Evolutionary conservation across 2,113 vertebrate species (phyloP), one percentile per base, ranked within the genome.

Genomic region (Maccullochella peelii): DNA sequence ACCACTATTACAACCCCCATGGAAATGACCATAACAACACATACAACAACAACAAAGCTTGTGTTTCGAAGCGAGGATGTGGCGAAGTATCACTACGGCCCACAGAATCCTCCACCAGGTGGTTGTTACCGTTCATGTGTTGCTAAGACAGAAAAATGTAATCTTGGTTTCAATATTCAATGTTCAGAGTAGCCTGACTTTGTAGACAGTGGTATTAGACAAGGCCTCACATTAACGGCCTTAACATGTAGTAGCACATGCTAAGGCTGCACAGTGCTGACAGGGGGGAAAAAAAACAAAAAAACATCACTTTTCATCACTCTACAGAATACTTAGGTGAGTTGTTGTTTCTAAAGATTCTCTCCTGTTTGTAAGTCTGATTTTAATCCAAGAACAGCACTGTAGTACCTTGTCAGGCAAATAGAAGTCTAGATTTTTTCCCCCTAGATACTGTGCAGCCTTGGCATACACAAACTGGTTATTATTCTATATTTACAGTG

Each of bases 401-500:
- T 0, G 0, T 23, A 10, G 44, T 52, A 44, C 21, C 23, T 52
- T 55, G 59, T 59, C 25, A 47, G 58, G 25, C 36, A 84, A 79
- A 70, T 76, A 63, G 52, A 36, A 65, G 23, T 62, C 76, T 57
- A 12, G 23, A 47, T 77, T 38, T 63, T 67, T 75, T 73, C 40
- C 50, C 9, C 33, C 33, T 33, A 33, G 58, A 79, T 70, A 38
- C 84, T 88, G 88, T 92, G 90, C 93, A 93, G 93, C 90, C 91
- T 91, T 83, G 79, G 90, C 86, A 82, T 82, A 88, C 67, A 86
- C 71, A 85, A 89, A 87, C 86, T 88, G 90, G 86, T 92, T 90
- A 74, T 91, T 90, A 89, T 90, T 89, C 80, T 90, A 84, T 90
- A 93, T 91, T 92, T 93, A 93, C 90, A 93, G 93, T 91, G 92